phyloP scores from a whole-genome alignment of 2,888 invertebrate species.

The Amiota mariae region DNA sequence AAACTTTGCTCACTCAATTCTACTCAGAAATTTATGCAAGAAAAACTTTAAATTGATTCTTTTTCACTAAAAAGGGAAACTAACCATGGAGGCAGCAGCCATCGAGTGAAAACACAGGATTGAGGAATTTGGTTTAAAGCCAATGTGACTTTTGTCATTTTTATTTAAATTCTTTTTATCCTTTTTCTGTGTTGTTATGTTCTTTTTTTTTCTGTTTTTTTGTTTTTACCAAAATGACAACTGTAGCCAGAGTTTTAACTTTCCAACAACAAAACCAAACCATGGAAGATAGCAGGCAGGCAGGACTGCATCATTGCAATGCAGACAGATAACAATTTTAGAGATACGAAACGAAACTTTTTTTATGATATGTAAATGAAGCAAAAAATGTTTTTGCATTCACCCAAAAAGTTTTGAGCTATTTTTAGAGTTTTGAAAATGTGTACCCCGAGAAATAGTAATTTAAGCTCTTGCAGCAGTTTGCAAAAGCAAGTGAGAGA shows the following conservation, averaged over 20 bases:
- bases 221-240: not conserved
- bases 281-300: no score
- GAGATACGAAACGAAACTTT: slow-evolving; percentile 47
- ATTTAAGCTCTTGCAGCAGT: not conserved
- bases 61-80: not conserved
- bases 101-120: not conserved
- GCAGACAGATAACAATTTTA: slow-evolving; percentile 7
- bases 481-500: not conserved
- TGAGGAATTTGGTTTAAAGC: slow-evolving; percentile 50
- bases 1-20: slow-evolving; percentile 50
- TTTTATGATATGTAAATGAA: slow-evolving; percentile 63
- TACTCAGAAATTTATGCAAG: slow-evolving; percentile 58
- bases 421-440: slow-evolving; percentile 6
- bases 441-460: not conserved
- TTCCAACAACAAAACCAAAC: not conserved
- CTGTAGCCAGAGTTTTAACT: slow-evolving; percentile 9
- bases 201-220: no score
- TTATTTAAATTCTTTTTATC: not conserved
- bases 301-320: not conserved
- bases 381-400: slow-evolving; percentile 29
- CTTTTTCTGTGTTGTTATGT: not conserved
- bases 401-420: slow-evolving; percentile 41
- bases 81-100: not conserved
- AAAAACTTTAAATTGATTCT: slow-evolving; percentile 64
- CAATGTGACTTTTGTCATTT: slow-evolving; percentile 58